Base-by-base conservation (phyloP, 2,888 invertebrate species). In the Coelopa pilipes region DNA sequence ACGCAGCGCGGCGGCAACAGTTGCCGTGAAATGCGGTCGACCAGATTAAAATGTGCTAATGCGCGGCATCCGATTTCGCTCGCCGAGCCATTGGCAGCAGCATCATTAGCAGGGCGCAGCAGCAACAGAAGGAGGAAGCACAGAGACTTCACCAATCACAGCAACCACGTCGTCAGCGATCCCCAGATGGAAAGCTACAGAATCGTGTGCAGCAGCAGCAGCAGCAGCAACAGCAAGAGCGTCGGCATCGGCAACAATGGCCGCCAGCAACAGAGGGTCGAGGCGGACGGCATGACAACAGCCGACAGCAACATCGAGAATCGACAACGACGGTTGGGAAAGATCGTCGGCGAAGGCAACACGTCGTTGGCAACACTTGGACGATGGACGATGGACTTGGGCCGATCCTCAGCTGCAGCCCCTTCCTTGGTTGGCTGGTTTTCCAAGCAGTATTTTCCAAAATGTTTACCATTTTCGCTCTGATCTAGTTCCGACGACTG, bases 11-110 rank as follows among this genome's bases (percentile, higher is more conserved):
- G 11, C 49, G 57, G 67, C 70, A 74, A 72, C 71, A 60, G 72
- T 74, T 74, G 74, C 72, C 63, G 46, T 53, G 60, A 53, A 66
- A 71, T 59, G 47, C n/a, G 34, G 24, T 71, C 50, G 68, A 68
- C 78, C 79, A 80, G 82, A 81, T 82, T 82, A 83, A 82, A 83
- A 82, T 83, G 83, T 82, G 83, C 82, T 83, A 83, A 82, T 83
- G 82, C 83, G 71, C 70, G 66, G 73, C 73, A 73, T 69, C 69
- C 46, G 62, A 69, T 60, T 73, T 50, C 21, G 21, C 21, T 63
- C 60, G 47, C 45, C 17, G 45, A 59, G 57, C 59, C 46, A 13
- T 17, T 66, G 60, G 63, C 49, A 72, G 65, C 67, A 66, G 71
- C 57, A 57, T 34, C 49, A 66, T 53, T 47, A 74, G 73, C 66